These are phyloP conservation scores for Molorchus minor DNA, from an alignment of 2,888 invertebrate species.

Conservation along the genomic window DNA sequence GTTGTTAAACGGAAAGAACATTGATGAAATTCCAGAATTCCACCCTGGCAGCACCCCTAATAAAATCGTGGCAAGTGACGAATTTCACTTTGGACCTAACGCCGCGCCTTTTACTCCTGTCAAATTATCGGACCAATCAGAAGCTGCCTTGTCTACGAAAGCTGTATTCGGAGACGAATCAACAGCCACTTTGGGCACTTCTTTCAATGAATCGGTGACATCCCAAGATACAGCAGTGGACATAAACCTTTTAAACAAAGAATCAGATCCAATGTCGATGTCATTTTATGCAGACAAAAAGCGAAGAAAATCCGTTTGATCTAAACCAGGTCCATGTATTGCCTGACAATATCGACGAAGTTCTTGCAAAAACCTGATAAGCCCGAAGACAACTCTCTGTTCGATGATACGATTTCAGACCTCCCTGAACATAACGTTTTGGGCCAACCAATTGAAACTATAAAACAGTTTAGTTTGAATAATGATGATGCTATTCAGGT, in stretches of 20 bases:
- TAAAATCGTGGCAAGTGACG: conserved; percentile 57
- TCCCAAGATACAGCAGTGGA: conserved; percentile 28
- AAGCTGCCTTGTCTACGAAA: conserved; percentile 63
- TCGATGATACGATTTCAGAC: conserved; percentile 53
- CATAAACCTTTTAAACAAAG: conserved; percentile 59
- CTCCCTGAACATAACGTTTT: conserved; percentile 52
- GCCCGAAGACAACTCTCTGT: conserved; percentile 30
- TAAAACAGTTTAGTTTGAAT: conserved; percentile 23
- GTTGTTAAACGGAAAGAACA: conserved; percentile 60
- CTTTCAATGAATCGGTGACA: conserved; percentile 43
- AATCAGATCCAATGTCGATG: conserved; percentile 73
- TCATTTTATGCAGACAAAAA: conserved; percentile 72
- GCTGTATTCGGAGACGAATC: conserved; percentile 67
- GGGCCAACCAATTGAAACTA: conserved; percentile 17
- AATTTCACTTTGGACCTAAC: conserved; percentile 72
- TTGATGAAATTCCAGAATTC: conserved; percentile 60
- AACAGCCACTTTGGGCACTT: conserved; percentile 48
- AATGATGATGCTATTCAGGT: conserved; percentile 50
- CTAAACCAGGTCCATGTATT: conserved; percentile 69
- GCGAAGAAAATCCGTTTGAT: conserved; percentile 64
- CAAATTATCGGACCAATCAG: conserved; percentile 62
- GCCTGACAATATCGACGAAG: conserved; percentile 65
- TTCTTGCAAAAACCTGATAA: conserved; percentile 46
- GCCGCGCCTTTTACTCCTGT: conserved; percentile 63
- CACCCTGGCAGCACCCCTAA: conserved; percentile 53